phyloP scores from a whole-genome alignment of 2,113 vertebrate species.

The Poeciliopsis retropinna region DNA sequence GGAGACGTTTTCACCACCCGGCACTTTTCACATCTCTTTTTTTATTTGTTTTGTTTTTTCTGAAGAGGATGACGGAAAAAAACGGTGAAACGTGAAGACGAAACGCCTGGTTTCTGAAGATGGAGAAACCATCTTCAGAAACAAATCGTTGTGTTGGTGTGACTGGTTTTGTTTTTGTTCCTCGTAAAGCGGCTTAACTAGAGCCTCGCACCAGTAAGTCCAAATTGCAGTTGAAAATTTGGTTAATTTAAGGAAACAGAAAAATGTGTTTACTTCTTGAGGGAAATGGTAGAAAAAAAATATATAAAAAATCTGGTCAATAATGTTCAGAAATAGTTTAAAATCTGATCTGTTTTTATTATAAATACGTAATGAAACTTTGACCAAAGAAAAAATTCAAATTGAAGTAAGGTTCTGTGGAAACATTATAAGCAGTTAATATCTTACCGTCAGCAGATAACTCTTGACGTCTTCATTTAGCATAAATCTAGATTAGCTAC shows the following conservation, averaged over 20 bases:
- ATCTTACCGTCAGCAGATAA: background rate
- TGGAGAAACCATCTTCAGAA: too few relatives aligned
- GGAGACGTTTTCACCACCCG: conserved; percentile 48
- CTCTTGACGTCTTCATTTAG: background rate
- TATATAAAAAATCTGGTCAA: background rate
- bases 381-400: background rate
- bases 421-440: background rate
- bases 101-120: conserved; percentile 43
- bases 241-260: conserved; percentile 1
- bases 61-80: conserved; percentile 24
- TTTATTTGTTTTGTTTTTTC: conserved; percentile 1
- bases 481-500: background rate
- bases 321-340: background rate
- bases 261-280: background rate
- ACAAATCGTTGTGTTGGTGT: conserved; percentile 22
- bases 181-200: conserved; percentile 58
- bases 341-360: background rate
- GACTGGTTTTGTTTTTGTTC: conserved; percentile 57
- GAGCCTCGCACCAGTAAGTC: conserved; percentile 32
- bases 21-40: conserved; percentile 56
- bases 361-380: background rate
- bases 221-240: conserved; percentile 24
- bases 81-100: conserved; percentile 33
- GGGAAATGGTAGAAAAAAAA: background rate
- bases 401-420: background rate